Evolutionary conservation across 2,797 vertebrate genomes (phyloP).

Genomic region (Poeciliopsis presidionis): DNA sequence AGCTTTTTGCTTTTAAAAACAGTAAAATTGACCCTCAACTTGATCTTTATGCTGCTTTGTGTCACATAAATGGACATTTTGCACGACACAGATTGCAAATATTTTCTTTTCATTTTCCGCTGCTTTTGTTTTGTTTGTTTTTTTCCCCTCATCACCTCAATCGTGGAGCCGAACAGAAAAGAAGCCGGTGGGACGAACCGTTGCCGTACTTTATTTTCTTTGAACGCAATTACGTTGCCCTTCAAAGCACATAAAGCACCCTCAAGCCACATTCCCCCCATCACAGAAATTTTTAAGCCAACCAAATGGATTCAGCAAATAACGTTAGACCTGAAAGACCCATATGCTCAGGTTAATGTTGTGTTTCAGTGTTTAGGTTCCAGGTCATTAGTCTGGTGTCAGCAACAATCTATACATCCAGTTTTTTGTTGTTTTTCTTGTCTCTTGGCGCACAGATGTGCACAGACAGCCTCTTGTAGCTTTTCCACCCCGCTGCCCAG

Average conservation of each 20-base stretch:
- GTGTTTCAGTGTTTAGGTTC: conserved; percentile 15
- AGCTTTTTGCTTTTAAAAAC: too few relatives aligned
- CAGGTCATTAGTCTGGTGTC: conserved; percentile 25
- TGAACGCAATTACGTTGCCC: conserved; percentile 16
- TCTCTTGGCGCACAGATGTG: conserved; percentile 39
- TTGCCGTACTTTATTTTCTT: conserved; percentile 19
- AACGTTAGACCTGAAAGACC: conserved; percentile 8
- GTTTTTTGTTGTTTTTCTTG: not conserved
- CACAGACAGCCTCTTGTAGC: conserved; percentile 44
- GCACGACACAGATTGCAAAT: not conserved
- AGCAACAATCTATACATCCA: conserved; percentile 4
- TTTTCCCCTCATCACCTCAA: conserved; percentile 30
- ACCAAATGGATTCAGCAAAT: not conserved
- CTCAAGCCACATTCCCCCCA: conserved; percentile 6
- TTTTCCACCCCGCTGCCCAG: conserved; percentile 52
- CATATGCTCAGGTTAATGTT: conserved; percentile 6
- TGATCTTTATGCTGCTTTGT: not conserved
- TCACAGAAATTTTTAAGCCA: not conserved
- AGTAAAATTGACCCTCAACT: not conserved
- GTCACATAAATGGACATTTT: not conserved
- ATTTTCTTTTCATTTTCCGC: not conserved
- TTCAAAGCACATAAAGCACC: not conserved
- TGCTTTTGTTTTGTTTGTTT: not conserved
- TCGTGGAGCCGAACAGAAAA: conserved; percentile 13
- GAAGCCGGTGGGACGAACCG: conserved; percentile 12